phyloP scores from a whole-genome alignment of 2,113 vertebrate species.

The Bambusicola thoracicus region DNA sequence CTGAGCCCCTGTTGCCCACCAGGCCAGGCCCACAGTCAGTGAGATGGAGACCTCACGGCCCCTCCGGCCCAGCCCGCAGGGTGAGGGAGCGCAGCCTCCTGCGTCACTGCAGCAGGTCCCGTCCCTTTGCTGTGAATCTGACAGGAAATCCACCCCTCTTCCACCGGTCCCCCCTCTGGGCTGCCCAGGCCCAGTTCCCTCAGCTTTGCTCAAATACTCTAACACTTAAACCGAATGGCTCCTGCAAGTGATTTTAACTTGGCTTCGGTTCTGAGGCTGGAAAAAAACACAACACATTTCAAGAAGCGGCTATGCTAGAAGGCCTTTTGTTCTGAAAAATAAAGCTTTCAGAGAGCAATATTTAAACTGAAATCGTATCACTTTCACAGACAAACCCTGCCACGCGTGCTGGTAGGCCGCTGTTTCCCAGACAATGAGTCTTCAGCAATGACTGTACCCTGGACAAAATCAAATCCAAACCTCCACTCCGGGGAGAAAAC shows the following conservation, averaged over 20 bases:
- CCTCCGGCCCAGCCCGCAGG: neutral
- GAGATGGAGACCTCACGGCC: neutral
- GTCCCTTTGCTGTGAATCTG: accelerated
- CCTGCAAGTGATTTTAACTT: neutral
- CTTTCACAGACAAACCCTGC: neutral
- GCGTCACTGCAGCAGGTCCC: neutral
- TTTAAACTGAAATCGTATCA: accelerated
- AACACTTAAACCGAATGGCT: neutral
- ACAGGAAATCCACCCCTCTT: neutral
- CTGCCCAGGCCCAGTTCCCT: neutral
- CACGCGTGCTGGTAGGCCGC: neutral
- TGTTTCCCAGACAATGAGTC: slow-evolving; percentile 8
- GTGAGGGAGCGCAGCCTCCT: neutral
- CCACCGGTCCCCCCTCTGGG: neutral
- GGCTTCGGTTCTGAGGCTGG: neutral
- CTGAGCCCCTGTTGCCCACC: neutral
- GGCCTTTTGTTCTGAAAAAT: neutral
- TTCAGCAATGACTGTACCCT: neutral
- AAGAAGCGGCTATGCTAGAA: neutral
- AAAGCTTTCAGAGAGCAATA: neutral
- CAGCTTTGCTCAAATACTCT: accelerated
- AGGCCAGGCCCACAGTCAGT: neutral
- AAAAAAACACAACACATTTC: neutral
- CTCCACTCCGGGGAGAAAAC: slow-evolving; percentile 28
- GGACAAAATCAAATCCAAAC: slow-evolving; percentile 35